These are phyloP conservation scores for Pachyuromys duprasi DNA, from an alignment of 2,797 vertebrate genomes.

Conservation along the genomic window DNA sequence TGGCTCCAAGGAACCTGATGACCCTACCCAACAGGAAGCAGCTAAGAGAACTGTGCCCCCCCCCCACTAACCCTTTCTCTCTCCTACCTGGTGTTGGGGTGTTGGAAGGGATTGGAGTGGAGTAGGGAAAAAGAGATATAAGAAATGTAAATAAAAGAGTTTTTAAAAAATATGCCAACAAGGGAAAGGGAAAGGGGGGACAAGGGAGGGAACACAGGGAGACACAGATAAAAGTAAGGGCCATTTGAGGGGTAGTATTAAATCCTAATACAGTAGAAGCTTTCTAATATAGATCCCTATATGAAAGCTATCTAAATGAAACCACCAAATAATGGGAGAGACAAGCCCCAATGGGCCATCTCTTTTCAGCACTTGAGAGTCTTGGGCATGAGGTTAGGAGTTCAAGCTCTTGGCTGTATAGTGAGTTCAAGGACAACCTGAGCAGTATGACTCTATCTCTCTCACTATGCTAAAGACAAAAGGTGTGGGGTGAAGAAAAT, in stretches of 20 bases:
- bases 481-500: neutral
- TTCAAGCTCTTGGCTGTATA: neutral
- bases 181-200: neutral
- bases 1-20: too few relatives aligned
- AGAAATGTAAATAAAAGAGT: too few relatives aligned
- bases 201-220: neutral
- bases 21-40: too few relatives aligned
- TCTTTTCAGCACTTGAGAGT: neutral
- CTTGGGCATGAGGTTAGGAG: neutral
- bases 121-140: too few relatives aligned
- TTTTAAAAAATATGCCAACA: neutral
- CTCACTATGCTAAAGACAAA: neutral
- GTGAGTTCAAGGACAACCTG: neutral
- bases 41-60: too few relatives aligned
- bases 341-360: neutral
- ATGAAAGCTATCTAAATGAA: neutral
- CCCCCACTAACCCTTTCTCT: too few relatives aligned
- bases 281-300: neutral
- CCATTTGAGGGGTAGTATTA: neutral
- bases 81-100: too few relatives aligned
- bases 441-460: neutral
- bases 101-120: too few relatives aligned
- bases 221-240: neutral
- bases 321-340: neutral
- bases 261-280: neutral